Base-by-base conservation (phyloP, 2,797 vertebrate genomes). In the Alosa sapidissima region DNA sequence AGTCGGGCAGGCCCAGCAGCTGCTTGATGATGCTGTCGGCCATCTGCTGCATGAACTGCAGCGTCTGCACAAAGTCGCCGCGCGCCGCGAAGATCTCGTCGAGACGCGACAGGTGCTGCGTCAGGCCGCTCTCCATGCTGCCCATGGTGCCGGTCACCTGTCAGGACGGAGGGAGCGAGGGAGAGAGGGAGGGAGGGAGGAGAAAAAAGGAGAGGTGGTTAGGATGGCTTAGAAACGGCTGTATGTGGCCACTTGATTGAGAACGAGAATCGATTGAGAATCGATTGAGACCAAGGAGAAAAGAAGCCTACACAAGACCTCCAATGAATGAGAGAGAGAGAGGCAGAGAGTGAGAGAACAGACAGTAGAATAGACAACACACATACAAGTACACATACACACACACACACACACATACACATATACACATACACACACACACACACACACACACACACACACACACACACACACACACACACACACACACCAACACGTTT, bases 21-120 rank as follows among this genome's bases (percentile, higher is more conserved):
- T 99, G 97, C 83, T 91, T 91, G 52, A 96, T 89, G 24, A 98
- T 93, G 83, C 90, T 95, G 91, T 94, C 87, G 0, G 96, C 95
- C 96, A 97, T 95, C 94, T 97, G 97, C 93, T 98, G 96, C 91
- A 97, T 91, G 91, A 97, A 97, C 89, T 93, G 95, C 88, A 99
- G 94, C 0, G 95, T 96, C 94, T 98, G 97, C 78, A 98, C 93
- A 10, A 97, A 98, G 90, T 99, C 97, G 1, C 94, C 93, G 0
- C 95, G 95, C 0, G 94, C 62, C 1, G 98, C 96, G 13, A 99
- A 96, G 90, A 98, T 96, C 95, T 99, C 98, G 0, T 96, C 95
- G 91, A 99, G 93, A 75, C 94, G 93, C 0, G 92, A 95, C 85
- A 99, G 91, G 91, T 97, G 97, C 91, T 96, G 96, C 87, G 97